A percentile compares a stretch with the other conserved stretches of the same genome.
These are phyloP conservation scores for Idaea biselata DNA, from an alignment of 2,888 invertebrate species.

Conservation along the genomic window DNA sequence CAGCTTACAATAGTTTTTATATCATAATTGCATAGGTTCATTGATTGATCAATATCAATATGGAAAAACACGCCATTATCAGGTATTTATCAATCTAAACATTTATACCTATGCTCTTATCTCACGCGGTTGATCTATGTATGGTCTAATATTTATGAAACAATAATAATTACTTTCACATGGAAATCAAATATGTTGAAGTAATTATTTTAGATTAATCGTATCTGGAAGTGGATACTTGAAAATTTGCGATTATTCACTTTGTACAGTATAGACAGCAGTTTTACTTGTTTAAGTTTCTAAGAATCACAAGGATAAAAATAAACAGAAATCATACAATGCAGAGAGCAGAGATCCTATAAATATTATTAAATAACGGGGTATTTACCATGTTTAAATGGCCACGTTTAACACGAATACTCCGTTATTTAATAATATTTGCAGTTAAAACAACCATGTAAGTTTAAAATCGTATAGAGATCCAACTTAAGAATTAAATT, in stretches of 20 bases:
- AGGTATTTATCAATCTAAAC: not conserved
- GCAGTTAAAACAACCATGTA: too few species aligned
- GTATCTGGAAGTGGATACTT: not conserved
- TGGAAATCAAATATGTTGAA: too few species aligned
- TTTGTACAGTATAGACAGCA: not conserved
- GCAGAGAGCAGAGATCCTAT: too few species aligned
- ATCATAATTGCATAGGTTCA: too few species aligned
- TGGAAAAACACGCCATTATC: not conserved
- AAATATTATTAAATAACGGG: too few species aligned
- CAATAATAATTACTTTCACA: not conserved
- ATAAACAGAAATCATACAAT: too few species aligned
- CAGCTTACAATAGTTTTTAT: too few species aligned
- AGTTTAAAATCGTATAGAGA: too few species aligned
- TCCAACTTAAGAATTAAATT: too few species aligned
- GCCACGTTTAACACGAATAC: too few species aligned
- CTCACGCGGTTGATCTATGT: not conserved
- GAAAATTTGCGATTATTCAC: not conserved
- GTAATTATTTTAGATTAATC: not conserved
- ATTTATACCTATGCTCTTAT: not conserved
- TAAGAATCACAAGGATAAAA: not conserved
- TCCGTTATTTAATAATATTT: too few species aligned
- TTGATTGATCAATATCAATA: not conserved
- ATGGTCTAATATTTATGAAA: not conserved
- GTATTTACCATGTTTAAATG: too few species aligned
- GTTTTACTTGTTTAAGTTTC: not conserved